phyloP scores from a whole-genome alignment of 2,888 invertebrate species.

The Ophion slaviceki region DNA sequence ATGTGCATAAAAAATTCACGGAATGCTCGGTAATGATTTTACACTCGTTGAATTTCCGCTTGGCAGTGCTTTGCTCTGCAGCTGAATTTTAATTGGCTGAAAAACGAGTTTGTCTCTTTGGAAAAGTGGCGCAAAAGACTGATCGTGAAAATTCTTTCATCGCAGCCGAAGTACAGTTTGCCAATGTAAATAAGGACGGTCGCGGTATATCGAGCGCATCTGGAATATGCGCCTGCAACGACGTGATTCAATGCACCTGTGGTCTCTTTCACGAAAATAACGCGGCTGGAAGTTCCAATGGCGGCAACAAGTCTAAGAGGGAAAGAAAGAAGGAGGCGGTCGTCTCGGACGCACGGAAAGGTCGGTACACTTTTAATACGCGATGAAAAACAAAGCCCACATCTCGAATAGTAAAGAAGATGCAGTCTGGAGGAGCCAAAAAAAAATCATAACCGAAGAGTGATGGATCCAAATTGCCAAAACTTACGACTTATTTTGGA shows the following conservation, averaged over 20 bases:
- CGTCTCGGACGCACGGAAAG: slow-evolving; percentile 76
- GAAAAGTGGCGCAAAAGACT: neutral
- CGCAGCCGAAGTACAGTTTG: slow-evolving; percentile 81
- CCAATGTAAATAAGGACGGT: slow-evolving; percentile 81
- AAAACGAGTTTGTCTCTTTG: neutral
- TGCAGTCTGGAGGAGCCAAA: neutral
- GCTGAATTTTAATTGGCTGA: neutral
- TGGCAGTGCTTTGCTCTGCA: no score
- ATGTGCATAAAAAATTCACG: no score
- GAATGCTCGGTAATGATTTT: neutral
- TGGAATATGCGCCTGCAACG: slow-evolving; percentile 85
- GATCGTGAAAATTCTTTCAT: slow-evolving; percentile 18
- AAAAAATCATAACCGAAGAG: no score
- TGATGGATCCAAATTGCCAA: no score
- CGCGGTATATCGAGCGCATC: slow-evolving; percentile 84
- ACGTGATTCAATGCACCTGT: slow-evolving; percentile 83
- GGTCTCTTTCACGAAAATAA: slow-evolving; percentile 71
- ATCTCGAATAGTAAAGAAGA: neutral
- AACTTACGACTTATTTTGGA: no score
- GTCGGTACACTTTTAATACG: slow-evolving; percentile 66
- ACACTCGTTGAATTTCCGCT: neutral
- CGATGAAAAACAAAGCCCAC: neutral
- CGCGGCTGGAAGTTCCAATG: slow-evolving; percentile 60
- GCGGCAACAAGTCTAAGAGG: slow-evolving; percentile 69
- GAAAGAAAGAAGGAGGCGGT: slow-evolving; percentile 72